Evolutionary conservation across 37 sponge, comb jelly and placozoan genomes (phyloP).

Genomic region (Eunapius fragilis): DNA sequence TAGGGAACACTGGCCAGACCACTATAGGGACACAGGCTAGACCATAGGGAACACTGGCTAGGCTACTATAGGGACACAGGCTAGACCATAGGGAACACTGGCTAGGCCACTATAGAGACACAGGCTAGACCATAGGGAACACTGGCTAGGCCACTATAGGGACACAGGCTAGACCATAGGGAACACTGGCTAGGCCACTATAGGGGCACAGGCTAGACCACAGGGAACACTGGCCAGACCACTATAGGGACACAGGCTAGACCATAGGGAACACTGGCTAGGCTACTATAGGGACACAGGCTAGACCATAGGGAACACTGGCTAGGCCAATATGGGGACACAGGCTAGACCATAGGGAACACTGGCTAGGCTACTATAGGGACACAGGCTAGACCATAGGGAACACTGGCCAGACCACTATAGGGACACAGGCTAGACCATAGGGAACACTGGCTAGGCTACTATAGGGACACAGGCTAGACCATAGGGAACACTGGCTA

Average conservation of each 20-base stretch:
- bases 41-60: no score
- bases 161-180: neutral
- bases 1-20: neutral
- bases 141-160: no score
- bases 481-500: no score
- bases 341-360: no score
- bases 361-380: no score
- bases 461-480: no score
- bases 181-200: neutral
- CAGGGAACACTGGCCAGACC: neutral
- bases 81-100: neutral
- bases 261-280: neutral
- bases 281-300: neutral
- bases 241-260: neutral
- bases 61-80: neutral
- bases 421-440: no score
- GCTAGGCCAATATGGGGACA: no score
- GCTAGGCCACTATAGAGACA: no score
- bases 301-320: neutral
- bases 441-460: no score
- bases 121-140: neutral
- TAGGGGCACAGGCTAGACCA: neutral
- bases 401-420: no score
- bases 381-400: no score
- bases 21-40: neutral